These are phyloP conservation scores for Acanthopagrus latus DNA, from an alignment of 2,797 vertebrate genomes.

Conservation along the genomic window DNA sequence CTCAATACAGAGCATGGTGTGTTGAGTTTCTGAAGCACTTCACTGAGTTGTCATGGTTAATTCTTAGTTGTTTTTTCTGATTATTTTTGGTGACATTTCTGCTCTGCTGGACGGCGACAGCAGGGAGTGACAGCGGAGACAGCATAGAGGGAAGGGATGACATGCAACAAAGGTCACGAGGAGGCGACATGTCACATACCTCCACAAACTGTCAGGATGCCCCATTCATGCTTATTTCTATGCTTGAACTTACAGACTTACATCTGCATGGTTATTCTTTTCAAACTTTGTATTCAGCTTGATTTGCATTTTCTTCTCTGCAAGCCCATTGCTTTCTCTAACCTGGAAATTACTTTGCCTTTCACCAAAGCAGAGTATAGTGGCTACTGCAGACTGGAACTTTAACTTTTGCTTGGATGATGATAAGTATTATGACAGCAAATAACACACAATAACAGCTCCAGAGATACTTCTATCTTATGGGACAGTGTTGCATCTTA, in stretches of 20 bases:
- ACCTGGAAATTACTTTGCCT: constrained; percentile 36
- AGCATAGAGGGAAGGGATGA: constrained; percentile 66
- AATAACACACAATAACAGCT: constrained; percentile 20
- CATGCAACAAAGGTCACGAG: constrained; percentile 76
- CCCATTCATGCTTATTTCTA: constrained; percentile 48
- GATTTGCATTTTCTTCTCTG: constrained; percentile 37
- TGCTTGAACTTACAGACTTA: constrained; percentile 32
- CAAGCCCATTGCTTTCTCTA: constrained; percentile 6
- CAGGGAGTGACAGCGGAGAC: constrained; percentile 63
- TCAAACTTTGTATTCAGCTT: constrained; percentile 40
- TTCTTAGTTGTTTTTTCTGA: constrained; percentile 61
- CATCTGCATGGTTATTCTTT: constrained; percentile 28
- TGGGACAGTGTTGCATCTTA: background rate
- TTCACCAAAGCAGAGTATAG: constrained; percentile 30
- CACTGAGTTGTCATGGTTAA: constrained; percentile 66
- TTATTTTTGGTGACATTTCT: constrained; percentile 72
- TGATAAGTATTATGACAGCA: constrained; percentile 23
- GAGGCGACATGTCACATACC: constrained; percentile 61
- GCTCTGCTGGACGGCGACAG: constrained; percentile 65
- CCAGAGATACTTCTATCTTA: constrained; percentile 1
- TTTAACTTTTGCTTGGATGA: constrained; percentile 15
- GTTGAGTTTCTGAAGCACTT: constrained; percentile 52
- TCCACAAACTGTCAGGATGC: constrained; percentile 53
- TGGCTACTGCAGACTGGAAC: background rate
- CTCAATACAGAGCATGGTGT: constrained; percentile 19